Evolutionary conservation across 2,113 vertebrate genomes (phyloP), one percentile per base, ranked within the genome.

Genomic region (Festucalex cinctus): DNA sequence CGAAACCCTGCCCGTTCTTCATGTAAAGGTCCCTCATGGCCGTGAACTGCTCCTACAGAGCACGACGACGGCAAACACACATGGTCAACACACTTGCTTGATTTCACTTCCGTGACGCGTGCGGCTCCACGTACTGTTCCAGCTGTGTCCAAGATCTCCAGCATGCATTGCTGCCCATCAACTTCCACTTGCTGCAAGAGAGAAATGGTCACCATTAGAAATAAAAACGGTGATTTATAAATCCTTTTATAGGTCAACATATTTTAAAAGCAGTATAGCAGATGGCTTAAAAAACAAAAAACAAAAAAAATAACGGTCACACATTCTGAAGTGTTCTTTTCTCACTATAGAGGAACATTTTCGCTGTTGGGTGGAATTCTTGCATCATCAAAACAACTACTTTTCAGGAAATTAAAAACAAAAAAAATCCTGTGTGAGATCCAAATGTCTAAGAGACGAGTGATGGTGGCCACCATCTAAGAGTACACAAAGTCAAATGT

Each of bases 11-110:
- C 71, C 97, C 97, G 0, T 99, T 99, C 93, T 99, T 99, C 97
- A 98, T 99, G 89, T 99, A 99, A 77, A 99, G 94, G 91, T 99
- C 97, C 86, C 97, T 94, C 97, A 99, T 99, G 0, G 97, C 97
- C 61, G 97, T 99, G 83, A 99, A 99, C 76, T 99, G 96, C 77
- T 98, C 97, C 96, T 98, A 48, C n/a, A 67, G 57, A 53, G 41
- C 51, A 0, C 49, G 3, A 26, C 22, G 43, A 1, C 36, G 57
- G 19, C 56, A 19, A 53, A 1, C 26, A 19, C 14, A 53, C 22
- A 57, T 0, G 6, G 20, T 84, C 77, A 81, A 62, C 5, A 6
- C 26, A 8, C 13, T 32, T 1, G 73, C 32, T 48, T 2, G 16
- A 6, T 57, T 44, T 54, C 0, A 37, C 20, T 26, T 41, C 0